phyloP scores from a whole-genome alignment of 2,888 invertebrate genomes.

The Caradrina kadenii region DNA sequence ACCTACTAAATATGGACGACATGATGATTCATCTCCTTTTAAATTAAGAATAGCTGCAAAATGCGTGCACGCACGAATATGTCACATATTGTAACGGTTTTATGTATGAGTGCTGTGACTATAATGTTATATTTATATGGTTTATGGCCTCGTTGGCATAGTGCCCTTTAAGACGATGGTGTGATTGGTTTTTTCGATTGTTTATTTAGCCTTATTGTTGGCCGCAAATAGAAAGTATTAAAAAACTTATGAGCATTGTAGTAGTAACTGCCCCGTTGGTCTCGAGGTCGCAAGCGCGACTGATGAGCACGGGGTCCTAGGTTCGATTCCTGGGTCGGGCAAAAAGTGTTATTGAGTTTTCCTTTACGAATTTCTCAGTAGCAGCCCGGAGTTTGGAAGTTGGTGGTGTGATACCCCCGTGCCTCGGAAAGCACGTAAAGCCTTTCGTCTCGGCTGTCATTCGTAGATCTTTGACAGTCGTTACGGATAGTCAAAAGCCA shows the following conservation, averaged over 20 bases:
- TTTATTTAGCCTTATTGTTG: slow-evolving; percentile 3
- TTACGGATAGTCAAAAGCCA: no score
- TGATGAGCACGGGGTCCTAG: no score
- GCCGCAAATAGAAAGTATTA: neutral
- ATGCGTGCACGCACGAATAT: slow-evolving; percentile 58
- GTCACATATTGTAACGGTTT: slow-evolving; percentile 62
- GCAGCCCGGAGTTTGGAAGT: no score
- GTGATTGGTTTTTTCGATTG: slow-evolving; percentile 23
- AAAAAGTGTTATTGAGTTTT: no score
- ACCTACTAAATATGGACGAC: slow-evolving; percentile 57
- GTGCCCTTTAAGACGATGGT: slow-evolving; percentile 25
- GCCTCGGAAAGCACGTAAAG: no score
- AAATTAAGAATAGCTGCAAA: slow-evolving; percentile 64
- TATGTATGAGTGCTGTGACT: slow-evolving; percentile 34
- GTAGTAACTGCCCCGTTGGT: no score
- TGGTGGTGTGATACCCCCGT: no score
- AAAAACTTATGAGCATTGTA: neutral
- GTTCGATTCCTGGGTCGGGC: no score
- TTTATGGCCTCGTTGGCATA: slow-evolving; percentile 13
- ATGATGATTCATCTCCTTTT: slow-evolving; percentile 64
- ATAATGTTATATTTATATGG: slow-evolving; percentile 35
- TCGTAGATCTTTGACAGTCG: no score
- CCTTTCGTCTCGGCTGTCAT: no score
- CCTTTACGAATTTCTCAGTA: no score
- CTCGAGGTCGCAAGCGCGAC: no score